Base-by-base conservation (phyloP, 2,888 invertebrate species). In the Synanthedon myopaeformis region DNA sequence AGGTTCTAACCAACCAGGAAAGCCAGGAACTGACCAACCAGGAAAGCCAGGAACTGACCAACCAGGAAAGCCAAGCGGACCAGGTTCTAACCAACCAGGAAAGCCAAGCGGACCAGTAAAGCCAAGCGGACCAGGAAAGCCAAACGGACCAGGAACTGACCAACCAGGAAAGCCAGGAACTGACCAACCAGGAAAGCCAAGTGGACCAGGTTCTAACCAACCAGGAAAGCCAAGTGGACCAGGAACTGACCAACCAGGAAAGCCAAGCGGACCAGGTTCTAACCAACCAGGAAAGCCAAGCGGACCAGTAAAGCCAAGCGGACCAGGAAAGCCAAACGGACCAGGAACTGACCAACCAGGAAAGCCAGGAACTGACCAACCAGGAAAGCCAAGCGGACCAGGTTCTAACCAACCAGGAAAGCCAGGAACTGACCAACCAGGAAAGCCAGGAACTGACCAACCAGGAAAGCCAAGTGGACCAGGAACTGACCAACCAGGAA, bases 161-260 rank as follows among this genome's bases (percentile, higher is more conserved):
- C 14, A 42, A 1, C 54, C 56, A 52, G 57, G 19, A 19, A 3
- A 3, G 3, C 3, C 49, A 17, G 52, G 17, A 28, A 52, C 53
- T 55, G 55, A 58, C 12, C 51, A 17, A 1, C 61, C 65, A 19
- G 59, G 61, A 17, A 41, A 19, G 0, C 60, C 63, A 48, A 60
- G 61, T 2, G 41, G 41, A 6, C 65, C 64, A 4, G 58, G 76
- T n/a, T n/a, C n/a, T n/a, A n/a, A n/a, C 75, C 42, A 66, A 61
- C 17, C 65, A 56, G 45, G 76, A 76, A 0, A 11, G 3, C 19
- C 19, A 19, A 3, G 19, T 3, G 3, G 0, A 3, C 19, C 19
- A 19, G 42, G 42, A 3, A n/a, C n/a, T n/a, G n/a, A n/a, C n/a
- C 42, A 45, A 14, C 53, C 51, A 19, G 42, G 42, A 2, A 50